Base-by-base conservation (phyloP, 2,797 vertebrate genomes). In the Lithobates sylvaticus region DNA sequence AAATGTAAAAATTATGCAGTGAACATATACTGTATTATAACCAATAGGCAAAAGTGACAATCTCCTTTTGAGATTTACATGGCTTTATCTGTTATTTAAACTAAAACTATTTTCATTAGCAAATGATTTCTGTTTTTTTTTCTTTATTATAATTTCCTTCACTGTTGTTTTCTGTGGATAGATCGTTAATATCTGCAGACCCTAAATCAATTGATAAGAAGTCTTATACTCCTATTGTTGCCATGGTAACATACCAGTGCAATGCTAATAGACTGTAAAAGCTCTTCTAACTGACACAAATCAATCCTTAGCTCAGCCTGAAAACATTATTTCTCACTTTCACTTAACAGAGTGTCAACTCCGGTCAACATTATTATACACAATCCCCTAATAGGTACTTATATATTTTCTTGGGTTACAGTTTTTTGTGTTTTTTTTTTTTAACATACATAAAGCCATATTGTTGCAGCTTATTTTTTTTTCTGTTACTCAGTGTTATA, bases 191-290 rank as follows among this genome's bases (percentile, higher is more conserved):
- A 27, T 65, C 76, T 65, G 34, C 21, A 39, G 64, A 67, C 39
- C 61, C 34, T 68, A 79, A 69, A 69, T 69, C 80, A 65, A 81
- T 81, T 61, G 69, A 81, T 81, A 61, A 27, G 78, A 27, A 70
- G 36, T 15, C n/a, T 68, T 34, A 58, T 47, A 58, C 34, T 61
- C 42, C 27, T 72, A 36, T 69, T 69, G 78, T 79, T 79, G 39
- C 42, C 42, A 69, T 79, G 27, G 65, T 26, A 79, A 79, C 78
- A 21, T 10, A 50, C 39, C 65, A 50, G 29, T 79, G 27, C 65
- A 9, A 29, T 79, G 65, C 42, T 79, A 79, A 79, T 50, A 69
- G 27, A 26, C 67, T 54, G 67, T 71, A 61, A 81, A 64, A 71
- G 54, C 70, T 23, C 42, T 50, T 21, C 29, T 69, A 67, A 69